Percentiles rank a stretch among this genome's conserved stretches.
Conservation (phyloP, 2,888 invertebrate species). For the Nesidiocoris tenuis region DNA sequence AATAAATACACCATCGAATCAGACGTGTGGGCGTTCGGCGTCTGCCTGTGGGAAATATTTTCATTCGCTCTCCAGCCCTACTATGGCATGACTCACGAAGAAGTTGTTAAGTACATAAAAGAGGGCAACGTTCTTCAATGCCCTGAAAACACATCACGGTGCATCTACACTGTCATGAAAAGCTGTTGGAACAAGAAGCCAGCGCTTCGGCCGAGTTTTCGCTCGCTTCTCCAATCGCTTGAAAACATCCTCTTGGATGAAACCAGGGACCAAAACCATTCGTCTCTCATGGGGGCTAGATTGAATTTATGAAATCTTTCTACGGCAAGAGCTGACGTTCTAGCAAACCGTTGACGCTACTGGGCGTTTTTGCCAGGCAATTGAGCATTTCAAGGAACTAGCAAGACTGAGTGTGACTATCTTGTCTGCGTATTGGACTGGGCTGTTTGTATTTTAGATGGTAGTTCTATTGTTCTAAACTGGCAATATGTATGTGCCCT, state of each 20-base stretch:
- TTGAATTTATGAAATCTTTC: slow-evolving; percentile 12
- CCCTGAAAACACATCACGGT: slow-evolving; percentile 85
- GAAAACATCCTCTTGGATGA: slow-evolving; percentile 60
- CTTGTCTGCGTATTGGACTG: too few relatives aligned
- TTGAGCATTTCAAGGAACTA: not conserved
- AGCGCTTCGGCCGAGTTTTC: slow-evolving; percentile 80
- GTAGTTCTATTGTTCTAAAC: too few relatives aligned
- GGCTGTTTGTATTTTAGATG: too few relatives aligned
- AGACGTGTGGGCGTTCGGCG: slow-evolving; percentile 97
- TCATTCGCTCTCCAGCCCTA: slow-evolving; percentile 95
- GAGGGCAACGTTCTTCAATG: slow-evolving; percentile 87
- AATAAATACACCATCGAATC: slow-evolving; percentile 95
- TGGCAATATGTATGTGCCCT: too few relatives aligned
- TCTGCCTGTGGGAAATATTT: slow-evolving; percentile 95
- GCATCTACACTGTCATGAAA: slow-evolving; percentile 88
- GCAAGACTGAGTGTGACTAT: not conserved
- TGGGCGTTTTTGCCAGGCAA: not conserved
- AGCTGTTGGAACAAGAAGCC: slow-evolving; percentile 91
- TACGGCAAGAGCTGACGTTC: not conserved
- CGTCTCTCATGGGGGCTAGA: slow-evolving; percentile 8
- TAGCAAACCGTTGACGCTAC: not conserved
- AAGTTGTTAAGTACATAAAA: slow-evolving; percentile 91
- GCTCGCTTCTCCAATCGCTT: slow-evolving; percentile 74
- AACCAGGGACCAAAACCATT: slow-evolving; percentile 23
- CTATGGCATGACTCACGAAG: slow-evolving; percentile 95